A percentile compares a stretch with the other conserved stretches of the same genome.
Conservation (phyloP, 2,888 invertebrate genomes). For the Candidula unifasciata region DNA sequence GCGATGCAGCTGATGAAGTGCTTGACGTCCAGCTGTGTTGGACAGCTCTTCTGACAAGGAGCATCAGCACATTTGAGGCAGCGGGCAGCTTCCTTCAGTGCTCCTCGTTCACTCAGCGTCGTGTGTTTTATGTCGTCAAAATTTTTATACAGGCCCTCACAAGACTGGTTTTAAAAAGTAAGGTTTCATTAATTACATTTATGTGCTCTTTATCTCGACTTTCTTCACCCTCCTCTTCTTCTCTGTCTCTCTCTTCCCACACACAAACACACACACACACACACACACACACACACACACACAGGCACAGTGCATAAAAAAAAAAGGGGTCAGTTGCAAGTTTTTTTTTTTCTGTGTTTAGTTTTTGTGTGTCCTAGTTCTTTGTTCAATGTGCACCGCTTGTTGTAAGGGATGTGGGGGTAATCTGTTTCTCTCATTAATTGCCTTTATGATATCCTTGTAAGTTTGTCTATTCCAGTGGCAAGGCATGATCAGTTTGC, state of each 20-base stretch:
- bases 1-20: constrained; percentile 97
- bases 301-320: too few species aligned
- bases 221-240: too few species aligned
- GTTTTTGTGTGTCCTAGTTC: too few species aligned
- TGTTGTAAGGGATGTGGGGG: too few species aligned
- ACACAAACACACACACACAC: background rate
- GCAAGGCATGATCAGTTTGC: too few species aligned
- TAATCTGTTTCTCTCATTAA: too few species aligned
- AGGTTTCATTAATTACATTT: background rate
- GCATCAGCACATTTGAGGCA: constrained; percentile 84
- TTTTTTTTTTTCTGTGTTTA: too few species aligned
- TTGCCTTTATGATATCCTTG: too few species aligned
- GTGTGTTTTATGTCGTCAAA: constrained; percentile 98
- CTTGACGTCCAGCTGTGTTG: constrained; percentile 97
- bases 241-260: background rate
- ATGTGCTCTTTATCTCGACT: background rate
- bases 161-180: constrained; percentile 9
- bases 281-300: background rate
- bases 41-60: constrained; percentile 98
- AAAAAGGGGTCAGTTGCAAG: too few species aligned
- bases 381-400: too few species aligned
- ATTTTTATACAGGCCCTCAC: constrained; percentile 82
- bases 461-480: too few species aligned
- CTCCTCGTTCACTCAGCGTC: constrained; percentile 95
- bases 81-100: constrained; percentile 89